Conservation (phyloP, 2,888 invertebrate genomes). For the Thysanoteuthis rhombus region DNA sequence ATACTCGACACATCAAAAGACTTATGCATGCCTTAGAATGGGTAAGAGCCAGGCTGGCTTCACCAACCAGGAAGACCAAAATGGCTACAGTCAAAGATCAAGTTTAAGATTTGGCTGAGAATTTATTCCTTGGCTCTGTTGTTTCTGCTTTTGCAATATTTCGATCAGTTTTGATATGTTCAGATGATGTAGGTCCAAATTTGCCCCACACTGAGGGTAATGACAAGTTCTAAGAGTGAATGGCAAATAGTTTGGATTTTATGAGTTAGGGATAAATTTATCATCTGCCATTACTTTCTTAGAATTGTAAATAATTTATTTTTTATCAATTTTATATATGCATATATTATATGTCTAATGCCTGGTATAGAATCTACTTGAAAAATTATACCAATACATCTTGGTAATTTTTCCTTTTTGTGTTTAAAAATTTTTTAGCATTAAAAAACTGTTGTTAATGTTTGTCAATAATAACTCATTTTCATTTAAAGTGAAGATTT, state of each 20-base stretch:
- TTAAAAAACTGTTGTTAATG: neutral
- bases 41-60: constrained; percentile 53
- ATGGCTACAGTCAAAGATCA: constrained; percentile 30
- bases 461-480: neutral
- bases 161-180: neutral
- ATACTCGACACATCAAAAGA: constrained; percentile 58
- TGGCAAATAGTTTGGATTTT: neutral
- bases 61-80: constrained; percentile 38
- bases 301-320: neutral
- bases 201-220: neutral
- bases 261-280: neutral
- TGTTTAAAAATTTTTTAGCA: neutral
- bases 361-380: neutral
- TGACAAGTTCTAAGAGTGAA: neutral
- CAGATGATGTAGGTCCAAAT: neutral
- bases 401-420: neutral
- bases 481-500: neutral
- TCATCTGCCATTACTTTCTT: neutral
- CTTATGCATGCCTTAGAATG: constrained; percentile 62
- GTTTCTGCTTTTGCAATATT: neutral
- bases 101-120: neutral
- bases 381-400: neutral
- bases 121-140: neutral
- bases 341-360: neutral
- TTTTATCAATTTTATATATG: neutral